phyloP scores from a whole-genome alignment of 2,888 invertebrate species.

The Glaucopsyche alexis region DNA sequence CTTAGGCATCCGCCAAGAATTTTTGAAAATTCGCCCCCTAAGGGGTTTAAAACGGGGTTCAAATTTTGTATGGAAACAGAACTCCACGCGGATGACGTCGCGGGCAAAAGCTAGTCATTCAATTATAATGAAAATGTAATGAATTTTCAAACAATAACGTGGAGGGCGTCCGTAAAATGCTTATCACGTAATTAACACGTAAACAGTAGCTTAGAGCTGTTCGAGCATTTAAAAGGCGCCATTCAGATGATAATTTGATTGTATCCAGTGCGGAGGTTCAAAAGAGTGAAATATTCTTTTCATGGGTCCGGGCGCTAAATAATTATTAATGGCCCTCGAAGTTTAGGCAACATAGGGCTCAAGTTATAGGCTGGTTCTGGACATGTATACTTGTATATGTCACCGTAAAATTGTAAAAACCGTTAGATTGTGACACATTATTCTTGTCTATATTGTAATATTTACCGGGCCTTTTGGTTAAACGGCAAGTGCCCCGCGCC shows the following conservation, averaged over 20 bases:
- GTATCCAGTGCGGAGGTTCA: slow-evolving; percentile 62
- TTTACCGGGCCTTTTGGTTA: no score
- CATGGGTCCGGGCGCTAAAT: slow-evolving; percentile 59
- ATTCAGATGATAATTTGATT: slow-evolving; percentile 77
- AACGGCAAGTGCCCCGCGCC: no score
- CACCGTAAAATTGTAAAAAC: no score
- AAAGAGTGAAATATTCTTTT: slow-evolving; percentile 76
- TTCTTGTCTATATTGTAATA: no score
- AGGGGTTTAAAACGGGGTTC: no score
- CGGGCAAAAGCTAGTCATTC: neutral
- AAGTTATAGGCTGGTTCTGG: slow-evolving; percentile 27
- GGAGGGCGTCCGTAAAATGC: neutral
- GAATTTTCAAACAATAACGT: slow-evolving; percentile 27
- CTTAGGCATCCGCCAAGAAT: no score
- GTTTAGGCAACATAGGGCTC: slow-evolving; percentile 45
- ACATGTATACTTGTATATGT: neutral
- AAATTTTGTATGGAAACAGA: no score
- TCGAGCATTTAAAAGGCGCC: slow-evolving; percentile 59
- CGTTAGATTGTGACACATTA: no score
- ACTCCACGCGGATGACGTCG: no score
- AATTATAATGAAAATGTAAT: slow-evolving; percentile 22
- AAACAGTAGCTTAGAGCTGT: slow-evolving; percentile 57
- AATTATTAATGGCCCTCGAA: slow-evolving; percentile 69
- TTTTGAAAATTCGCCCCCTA: no score
- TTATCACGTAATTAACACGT: slow-evolving; percentile 32